phyloP scores from a whole-genome alignment of 2,888 invertebrate species.

The Siphlonurus alternatus region DNA sequence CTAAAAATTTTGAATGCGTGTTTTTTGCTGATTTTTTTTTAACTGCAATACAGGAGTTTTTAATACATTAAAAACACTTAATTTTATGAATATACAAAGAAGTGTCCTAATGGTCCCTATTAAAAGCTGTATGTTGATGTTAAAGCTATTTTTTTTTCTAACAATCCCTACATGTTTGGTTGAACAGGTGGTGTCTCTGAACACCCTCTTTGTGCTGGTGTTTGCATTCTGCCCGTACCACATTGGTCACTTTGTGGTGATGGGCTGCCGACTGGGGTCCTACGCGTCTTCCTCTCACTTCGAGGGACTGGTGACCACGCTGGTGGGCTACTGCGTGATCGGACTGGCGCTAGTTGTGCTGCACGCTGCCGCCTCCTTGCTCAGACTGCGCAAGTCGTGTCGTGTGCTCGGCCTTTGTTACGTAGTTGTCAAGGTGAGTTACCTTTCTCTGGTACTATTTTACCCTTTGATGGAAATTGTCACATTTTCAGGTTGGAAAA shows the following conservation, averaged over 20 bases:
- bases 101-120: too few relatives aligned
- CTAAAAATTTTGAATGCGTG: too few relatives aligned
- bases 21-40: too few relatives aligned
- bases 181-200: slow-evolving; percentile 76
- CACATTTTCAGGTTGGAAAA: slow-evolving; percentile 6
- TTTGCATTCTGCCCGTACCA: slow-evolving; percentile 96
- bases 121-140: too few relatives aligned
- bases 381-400: slow-evolving; percentile 63
- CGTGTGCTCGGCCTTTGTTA: slow-evolving; percentile 83
- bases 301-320: slow-evolving; percentile 79
- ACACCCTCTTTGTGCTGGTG: slow-evolving; percentile 89
- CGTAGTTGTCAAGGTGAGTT: slow-evolving; percentile 51
- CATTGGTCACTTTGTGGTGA: slow-evolving; percentile 53
- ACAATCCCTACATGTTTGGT: too few relatives aligned
- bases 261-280: slow-evolving; percentile 1
- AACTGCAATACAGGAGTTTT: too few relatives aligned
- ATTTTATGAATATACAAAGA: too few relatives aligned
- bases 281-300: slow-evolving; percentile 60
- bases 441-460: slow-evolving; percentile 22
- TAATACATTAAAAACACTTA: too few relatives aligned
- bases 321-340: slow-evolving; percentile 85
- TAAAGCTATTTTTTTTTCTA: too few relatives aligned
- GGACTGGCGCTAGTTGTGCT: slow-evolving; percentile 66
- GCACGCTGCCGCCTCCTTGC: slow-evolving; percentile 65
- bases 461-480: slow-evolving; percentile 1